Evolutionary conservation across 2,113 vertebrate species (phyloP).

Genomic region (Amazona guildingii): DNA sequence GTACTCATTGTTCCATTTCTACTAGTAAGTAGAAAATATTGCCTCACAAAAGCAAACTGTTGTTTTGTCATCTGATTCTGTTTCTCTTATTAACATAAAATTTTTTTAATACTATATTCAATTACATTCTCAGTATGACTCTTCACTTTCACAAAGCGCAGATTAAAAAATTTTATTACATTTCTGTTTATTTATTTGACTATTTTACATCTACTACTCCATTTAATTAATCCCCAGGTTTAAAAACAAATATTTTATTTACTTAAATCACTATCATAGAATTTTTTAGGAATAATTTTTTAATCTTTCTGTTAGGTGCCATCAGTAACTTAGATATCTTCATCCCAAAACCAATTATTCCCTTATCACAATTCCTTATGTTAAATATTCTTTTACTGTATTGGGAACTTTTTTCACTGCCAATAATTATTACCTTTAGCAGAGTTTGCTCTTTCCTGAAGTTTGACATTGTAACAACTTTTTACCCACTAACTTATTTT

Average conservation of each 20-base stretch:
- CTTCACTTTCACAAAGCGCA: background rate
- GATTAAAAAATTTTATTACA: background rate
- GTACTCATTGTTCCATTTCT: conserved; percentile 11
- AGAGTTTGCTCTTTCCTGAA: background rate
- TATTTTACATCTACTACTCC: background rate
- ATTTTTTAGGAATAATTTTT: background rate
- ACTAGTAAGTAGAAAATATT: background rate
- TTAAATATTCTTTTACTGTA: background rate
- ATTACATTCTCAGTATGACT: background rate
- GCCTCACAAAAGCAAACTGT: background rate
- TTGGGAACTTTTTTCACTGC: background rate
- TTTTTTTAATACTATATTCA: background rate
- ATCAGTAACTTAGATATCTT: background rate
- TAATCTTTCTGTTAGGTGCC: background rate
- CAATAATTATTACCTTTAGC: background rate
- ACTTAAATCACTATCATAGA: background rate
- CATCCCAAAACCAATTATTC: background rate
- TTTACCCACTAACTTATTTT: background rate
- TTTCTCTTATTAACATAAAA: background rate
- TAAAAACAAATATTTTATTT: background rate
- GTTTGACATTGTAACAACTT: background rate
- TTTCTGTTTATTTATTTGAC: background rate
- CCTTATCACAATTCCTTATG: background rate
- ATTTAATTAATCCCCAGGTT: background rate
- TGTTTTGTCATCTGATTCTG: background rate